Percentiles rank a stretch among this genome's conserved stretches.
These are phyloP conservation scores for Drosophila tropicalis DNA, from an alignment of 1,140 invertebrate species.

Conservation along the genomic window DNA sequence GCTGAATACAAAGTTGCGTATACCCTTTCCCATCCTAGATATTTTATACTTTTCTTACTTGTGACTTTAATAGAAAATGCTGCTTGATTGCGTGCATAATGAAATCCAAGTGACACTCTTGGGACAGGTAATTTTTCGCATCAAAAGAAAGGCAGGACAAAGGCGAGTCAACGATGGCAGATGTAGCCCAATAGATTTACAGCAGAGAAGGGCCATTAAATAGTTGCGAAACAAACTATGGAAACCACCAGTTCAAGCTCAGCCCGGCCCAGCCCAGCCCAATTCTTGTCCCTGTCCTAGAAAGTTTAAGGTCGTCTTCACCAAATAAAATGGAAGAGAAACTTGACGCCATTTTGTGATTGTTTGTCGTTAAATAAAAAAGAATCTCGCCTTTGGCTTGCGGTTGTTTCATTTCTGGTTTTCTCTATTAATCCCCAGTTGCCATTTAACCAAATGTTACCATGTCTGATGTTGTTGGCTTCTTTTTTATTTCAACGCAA, in stretches of 20 bases:
- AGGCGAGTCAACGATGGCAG: constrained; percentile 23
- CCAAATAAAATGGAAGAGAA: constrained; percentile 41
- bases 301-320: constrained; percentile 46
- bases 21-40: not conserved
- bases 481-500: constrained; percentile 5
- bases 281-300: no score
- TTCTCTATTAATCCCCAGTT: constrained; percentile 59
- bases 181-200: constrained; percentile 29
- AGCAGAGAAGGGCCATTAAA: constrained; percentile 51
- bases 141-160: constrained; percentile 1
- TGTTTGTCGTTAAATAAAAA: constrained; percentile 61
- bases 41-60: constrained; percentile 1
- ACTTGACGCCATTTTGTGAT: constrained; percentile 59
- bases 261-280: not conserved
- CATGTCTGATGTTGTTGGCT: constrained; percentile 26
- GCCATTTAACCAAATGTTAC: constrained; percentile 58
- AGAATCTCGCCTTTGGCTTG: constrained; percentile 32
- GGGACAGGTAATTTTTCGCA: constrained; percentile 32
- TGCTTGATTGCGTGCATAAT: constrained; percentile 54
- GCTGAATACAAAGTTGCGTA: not conserved
- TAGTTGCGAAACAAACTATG: constrained; percentile 55
- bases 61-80: constrained; percentile 12
- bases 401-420: constrained; percentile 28
- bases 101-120: constrained; percentile 51
- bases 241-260: not conserved